These are phyloP conservation scores for Branchipolynoe longqiensis DNA, from an alignment of 2,888 invertebrate species.

Conservation along the genomic window DNA sequence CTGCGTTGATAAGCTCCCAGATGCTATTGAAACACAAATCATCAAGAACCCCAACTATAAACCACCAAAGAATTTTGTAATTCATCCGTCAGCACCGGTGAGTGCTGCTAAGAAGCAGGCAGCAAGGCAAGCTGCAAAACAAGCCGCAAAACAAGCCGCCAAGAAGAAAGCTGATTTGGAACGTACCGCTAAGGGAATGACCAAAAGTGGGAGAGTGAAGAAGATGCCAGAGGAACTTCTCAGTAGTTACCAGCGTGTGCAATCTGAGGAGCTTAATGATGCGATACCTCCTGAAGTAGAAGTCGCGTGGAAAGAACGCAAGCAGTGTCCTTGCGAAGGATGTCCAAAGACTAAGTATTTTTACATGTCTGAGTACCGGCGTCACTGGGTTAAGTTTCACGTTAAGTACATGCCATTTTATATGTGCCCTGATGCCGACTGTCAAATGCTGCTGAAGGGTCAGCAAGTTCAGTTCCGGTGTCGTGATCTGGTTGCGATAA, in stretches of 20 bases:
- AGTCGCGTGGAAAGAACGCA: neutral
- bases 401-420: neutral
- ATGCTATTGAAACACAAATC: conserved; percentile 6
- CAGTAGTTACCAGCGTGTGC: neutral
- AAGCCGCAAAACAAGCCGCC: neutral
- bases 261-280: neutral
- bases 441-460: neutral
- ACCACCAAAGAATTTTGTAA: conserved; percentile 13
- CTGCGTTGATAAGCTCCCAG: neutral
- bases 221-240: neutral
- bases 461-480: neutral
- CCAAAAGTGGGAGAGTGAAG: too few species aligned
- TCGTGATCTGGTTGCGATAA: neutral
- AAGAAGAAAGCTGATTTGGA: too few species aligned
- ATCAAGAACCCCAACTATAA: conserved; percentile 24
- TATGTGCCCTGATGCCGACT: conserved; percentile 12
- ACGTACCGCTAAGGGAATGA: too few species aligned
- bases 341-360: neutral
- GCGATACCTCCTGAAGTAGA: neutral
- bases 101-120: neutral
- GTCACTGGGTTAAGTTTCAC: conserved; percentile 15
- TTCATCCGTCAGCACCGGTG: neutral
- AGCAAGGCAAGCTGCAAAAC: neutral
- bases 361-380: neutral
- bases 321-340: neutral